phyloP scores from a whole-genome alignment of 2,113 vertebrate genomes.

The Pseudorasbora parva region DNA sequence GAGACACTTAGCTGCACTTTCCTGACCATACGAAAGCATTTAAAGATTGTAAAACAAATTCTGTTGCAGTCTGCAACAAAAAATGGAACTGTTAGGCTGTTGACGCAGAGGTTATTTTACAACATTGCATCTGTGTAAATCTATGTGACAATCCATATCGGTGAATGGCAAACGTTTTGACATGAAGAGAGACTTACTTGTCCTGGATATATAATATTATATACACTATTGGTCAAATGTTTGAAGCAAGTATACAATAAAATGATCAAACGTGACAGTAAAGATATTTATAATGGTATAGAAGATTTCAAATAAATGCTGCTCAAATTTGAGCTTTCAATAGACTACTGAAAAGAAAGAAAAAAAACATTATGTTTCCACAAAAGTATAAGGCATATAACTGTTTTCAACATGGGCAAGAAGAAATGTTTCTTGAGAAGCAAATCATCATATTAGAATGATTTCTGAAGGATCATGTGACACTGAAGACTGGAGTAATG shows the following conservation, averaged over 20 bases:
- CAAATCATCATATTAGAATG: not conserved
- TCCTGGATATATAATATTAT: not conserved
- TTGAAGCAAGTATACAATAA: not conserved
- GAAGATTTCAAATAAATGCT: not conserved
- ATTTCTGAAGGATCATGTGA: not conserved
- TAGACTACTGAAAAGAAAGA: not conserved
- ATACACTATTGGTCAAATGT: not conserved
- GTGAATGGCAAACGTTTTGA: not conserved
- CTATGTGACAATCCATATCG: not conserved
- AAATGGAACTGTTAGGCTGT: not conserved
- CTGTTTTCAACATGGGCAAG: not conserved
- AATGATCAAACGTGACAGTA: not conserved
- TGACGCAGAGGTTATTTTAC: not conserved
- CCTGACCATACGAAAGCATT: constrained; percentile 14
- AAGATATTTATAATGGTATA: not conserved
- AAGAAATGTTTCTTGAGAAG: not conserved
- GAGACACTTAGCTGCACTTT: constrained; percentile 36
- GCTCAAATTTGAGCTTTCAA: not conserved
- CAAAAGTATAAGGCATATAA: not conserved
- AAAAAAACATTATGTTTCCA: not conserved
- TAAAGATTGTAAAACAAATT: constrained; percentile 17
- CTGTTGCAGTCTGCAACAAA: not conserved
- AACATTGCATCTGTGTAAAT: not conserved
- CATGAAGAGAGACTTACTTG: not conserved
- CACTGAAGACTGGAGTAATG: not conserved